Evolutionary conservation across 2,113 vertebrate species (phyloP).

Genomic region (Syrrhaptes paradoxus): DNA sequence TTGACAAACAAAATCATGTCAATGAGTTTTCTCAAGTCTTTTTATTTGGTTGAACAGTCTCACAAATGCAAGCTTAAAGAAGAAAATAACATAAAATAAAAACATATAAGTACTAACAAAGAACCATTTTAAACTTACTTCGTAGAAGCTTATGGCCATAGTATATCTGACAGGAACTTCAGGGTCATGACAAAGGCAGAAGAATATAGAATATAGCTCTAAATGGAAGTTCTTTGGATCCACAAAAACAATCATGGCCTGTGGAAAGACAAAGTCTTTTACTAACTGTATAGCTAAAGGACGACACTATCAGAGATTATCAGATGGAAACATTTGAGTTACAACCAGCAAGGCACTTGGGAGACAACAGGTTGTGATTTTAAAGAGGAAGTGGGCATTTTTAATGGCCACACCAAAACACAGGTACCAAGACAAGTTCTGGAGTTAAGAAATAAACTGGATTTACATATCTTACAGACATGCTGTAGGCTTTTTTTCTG

Average conservation of each 20-base stretch:
- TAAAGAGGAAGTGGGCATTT: neutral
- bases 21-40: neutral
- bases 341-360: neutral
- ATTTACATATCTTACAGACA: neutral
- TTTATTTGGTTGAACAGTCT: neutral
- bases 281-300: neutral
- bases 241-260: conserved; percentile 94
- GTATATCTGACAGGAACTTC: conserved; percentile 89
- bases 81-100: neutral
- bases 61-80: neutral
- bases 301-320: neutral
- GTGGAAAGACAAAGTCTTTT: neutral
- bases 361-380: neutral
- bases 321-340: neutral
- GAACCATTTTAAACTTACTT: conserved; percentile 78
- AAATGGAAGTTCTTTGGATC: conserved; percentile 89
- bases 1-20: neutral
- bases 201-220: conserved; percentile 91
- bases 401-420: neutral
- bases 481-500: neutral
- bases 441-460: neutral
- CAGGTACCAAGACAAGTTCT: neutral
- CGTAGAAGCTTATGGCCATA: conserved; percentile 89
- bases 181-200: conserved; percentile 91
- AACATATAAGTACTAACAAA: neutral